Percentiles rank a stretch among this genome's conserved stretches.
These are phyloP conservation scores for Blastobasis lacticolella DNA, from an alignment of 2,888 invertebrate genomes.

Conservation along the genomic window DNA sequence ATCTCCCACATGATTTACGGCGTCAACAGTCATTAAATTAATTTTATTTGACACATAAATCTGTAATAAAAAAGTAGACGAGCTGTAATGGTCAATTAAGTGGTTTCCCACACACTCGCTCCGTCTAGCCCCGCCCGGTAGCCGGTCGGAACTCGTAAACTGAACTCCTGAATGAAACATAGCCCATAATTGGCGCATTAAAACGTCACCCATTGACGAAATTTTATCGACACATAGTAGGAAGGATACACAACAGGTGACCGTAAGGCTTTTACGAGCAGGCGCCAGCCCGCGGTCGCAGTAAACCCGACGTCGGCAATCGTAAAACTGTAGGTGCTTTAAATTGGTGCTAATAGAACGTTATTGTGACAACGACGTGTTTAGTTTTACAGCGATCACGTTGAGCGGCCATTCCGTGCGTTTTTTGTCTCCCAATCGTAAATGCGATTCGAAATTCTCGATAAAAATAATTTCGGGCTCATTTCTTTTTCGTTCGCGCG, in stretches of 20 bases:
- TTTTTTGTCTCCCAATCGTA: no score
- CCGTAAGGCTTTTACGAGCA: slow-evolving; percentile 61
- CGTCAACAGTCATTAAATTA: no score
- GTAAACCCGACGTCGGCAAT: slow-evolving; percentile 51
- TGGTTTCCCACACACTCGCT: no score
- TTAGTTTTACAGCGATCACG: slow-evolving; percentile 44
- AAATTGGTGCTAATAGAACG: slow-evolving; percentile 57
- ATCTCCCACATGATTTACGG: no score
- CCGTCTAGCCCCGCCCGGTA: no score
- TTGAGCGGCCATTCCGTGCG: no score
- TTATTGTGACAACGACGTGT: slow-evolving; percentile 56
- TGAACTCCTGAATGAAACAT: slow-evolving; percentile 50
- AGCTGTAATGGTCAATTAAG: no score
- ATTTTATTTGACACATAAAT: no score
- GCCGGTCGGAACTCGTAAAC: slow-evolving; percentile 26
- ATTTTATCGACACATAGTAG: slow-evolving; percentile 57
- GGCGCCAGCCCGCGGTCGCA: slow-evolving; percentile 48
- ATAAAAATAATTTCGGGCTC: no score
- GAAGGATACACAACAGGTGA: slow-evolving; percentile 63
- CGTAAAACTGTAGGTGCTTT: slow-evolving; percentile 57
- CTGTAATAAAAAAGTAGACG: no score
- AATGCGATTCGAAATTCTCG: no score
- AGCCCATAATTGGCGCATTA: slow-evolving; percentile 58
- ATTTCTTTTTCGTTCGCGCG: no score
- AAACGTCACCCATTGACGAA: slow-evolving; percentile 57